Evolutionary conservation across 30 jellyfish, hydroid and myxozoan genomes (phyloP).

Genomic region (Aurelia aurita): DNA sequence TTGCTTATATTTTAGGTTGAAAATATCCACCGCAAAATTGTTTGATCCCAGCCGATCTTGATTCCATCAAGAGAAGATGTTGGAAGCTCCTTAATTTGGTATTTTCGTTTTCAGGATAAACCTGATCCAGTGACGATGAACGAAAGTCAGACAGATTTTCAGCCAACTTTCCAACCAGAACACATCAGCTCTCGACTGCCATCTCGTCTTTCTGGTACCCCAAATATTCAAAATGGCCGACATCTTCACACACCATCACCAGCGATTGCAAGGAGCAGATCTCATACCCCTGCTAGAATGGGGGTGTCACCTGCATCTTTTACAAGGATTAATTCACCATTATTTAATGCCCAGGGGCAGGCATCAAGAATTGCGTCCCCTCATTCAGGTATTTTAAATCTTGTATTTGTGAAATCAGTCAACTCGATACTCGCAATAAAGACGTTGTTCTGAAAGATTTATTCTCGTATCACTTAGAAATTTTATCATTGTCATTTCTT

Average conservation of each 20-base stretch:
- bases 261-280: constrained; percentile 34
- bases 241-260: constrained; percentile 57
- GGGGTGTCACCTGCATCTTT: constrained; percentile 39
- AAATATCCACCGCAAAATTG: too few species aligned
- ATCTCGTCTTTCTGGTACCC: constrained; percentile 57
- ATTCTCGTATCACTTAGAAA: too few species aligned
- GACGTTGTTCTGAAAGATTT: too few species aligned
- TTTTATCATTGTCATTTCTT: too few species aligned
- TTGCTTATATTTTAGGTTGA: too few species aligned
- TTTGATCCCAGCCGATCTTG: constrained; percentile 44
- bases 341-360: constrained; percentile 24
- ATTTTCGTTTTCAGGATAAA: constrained; percentile 44
- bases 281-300: constrained; percentile 57
- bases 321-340: constrained; percentile 39
- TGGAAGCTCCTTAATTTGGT: background rate
- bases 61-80: background rate
- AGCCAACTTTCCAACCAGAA: constrained; percentile 8
- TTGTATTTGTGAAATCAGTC: too few species aligned
- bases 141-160: constrained; percentile 17
- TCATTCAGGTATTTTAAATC: constrained; percentile 29
- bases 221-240: constrained; percentile 5
- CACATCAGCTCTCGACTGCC: constrained; percentile 38
- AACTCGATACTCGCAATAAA: too few species aligned
- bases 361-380: constrained; percentile 48
- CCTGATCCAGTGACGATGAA: constrained; percentile 53